Conservation (phyloP, 2,797 vertebrate genomes). For the Amblyraja radiata region DNA sequence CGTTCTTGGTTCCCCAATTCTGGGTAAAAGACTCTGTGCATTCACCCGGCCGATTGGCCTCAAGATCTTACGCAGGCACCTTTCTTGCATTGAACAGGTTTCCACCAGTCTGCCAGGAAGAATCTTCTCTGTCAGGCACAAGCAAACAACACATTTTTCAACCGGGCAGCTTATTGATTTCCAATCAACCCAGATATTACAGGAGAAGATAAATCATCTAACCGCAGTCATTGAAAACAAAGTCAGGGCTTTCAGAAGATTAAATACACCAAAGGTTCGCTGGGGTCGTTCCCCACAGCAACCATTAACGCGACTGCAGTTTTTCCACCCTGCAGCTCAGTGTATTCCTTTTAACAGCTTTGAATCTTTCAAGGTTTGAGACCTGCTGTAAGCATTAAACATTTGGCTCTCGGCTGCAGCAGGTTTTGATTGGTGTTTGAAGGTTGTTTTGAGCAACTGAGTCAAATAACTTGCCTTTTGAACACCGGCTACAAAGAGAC, state of each 20-base stretch:
- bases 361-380: slow-evolving; percentile 3
- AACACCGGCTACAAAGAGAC: no score
- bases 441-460: neutral
- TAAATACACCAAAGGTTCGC: neutral
- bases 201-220: neutral
- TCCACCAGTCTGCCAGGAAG: neutral
- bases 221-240: neutral
- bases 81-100: no score
- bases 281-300: neutral
- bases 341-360: neutral
- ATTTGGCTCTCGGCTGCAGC: neutral
- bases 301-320: slow-evolving; percentile 10
- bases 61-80: no score
- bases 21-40: no score
- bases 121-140: neutral
- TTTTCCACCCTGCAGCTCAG: neutral
- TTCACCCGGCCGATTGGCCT: no score
- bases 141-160: neutral
- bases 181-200: neutral
- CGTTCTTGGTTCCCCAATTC: no score
- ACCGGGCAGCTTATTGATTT: neutral
- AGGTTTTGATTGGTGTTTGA: neutral
- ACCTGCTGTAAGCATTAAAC: neutral
- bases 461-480: neutral
- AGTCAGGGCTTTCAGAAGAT: slow-evolving; percentile 25